Evolutionary conservation across 2,888 invertebrate species (phyloP), one percentile per base, ranked within the genome.

Genomic region (Hypselothyrea guttata): DNA sequence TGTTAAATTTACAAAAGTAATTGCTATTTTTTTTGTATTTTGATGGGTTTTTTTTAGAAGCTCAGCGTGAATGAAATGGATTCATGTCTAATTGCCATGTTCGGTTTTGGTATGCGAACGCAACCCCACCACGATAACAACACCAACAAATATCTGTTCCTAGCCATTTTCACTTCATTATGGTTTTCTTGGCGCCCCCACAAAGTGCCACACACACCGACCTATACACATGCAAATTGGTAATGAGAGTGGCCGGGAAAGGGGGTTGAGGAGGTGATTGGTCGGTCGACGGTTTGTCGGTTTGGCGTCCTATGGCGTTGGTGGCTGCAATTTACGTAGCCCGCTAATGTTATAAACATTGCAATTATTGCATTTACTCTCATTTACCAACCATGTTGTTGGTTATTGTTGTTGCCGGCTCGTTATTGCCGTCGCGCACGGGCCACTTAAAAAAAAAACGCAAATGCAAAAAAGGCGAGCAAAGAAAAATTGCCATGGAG

Each of bases 291-390:
- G 56, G 40, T 56, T 61, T 61, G 62, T 42, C 60, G 70, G 38
- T 12, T 7, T 12, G 9, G 33, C 48, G 47, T 28, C 15, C 22
- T 22, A 22, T 22, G 18, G 69, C 72, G 64, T 79, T 75, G 68
- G 61, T 78, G 72, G 65, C 70, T 78, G 68, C 79, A 78, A 84
- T 81, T 82, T 68, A 66, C 78, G 71, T 51, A 53, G 58, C 54
- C 58, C 59, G 58, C 73, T 78, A 73, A 83, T 85, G 79, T 61
- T 83, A 71, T 75, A 79, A 85, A 85, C 71, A 79, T 85, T 85
- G 81, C 84, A 81, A 85, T 81, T 83, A 85, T 85, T 75, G 86
- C 86, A 83, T 85, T 85, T 79, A 83, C 84, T 83, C 86, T 75
- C 79, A 85, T 79, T 85, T 85, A 75, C 85, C 66, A 64, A 60